phyloP scores from a whole-genome alignment of 2,113 vertebrate species.

The Melanerpes aurifrons region DNA sequence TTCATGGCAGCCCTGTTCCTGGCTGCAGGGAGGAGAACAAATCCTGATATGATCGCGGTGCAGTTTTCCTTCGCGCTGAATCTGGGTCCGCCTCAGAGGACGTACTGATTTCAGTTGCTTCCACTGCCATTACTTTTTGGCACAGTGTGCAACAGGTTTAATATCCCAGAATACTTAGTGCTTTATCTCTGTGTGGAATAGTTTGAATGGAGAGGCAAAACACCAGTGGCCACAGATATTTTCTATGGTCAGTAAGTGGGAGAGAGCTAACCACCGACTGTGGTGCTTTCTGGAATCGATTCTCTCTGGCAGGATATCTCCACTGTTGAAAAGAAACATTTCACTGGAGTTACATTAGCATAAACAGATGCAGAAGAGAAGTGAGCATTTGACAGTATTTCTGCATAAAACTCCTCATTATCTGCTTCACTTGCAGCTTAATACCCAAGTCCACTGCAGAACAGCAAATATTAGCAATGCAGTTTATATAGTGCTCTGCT shows the following conservation, averaged over 20 bases:
- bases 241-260: not conserved
- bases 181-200: constrained; percentile 5
- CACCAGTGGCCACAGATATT: not conserved
- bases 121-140: not conserved
- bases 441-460: not conserved
- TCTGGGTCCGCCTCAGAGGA: not conserved
- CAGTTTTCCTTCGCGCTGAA: not conserved
- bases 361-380: not conserved
- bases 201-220: not conserved
- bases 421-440: not conserved
- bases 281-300: not conserved
- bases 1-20: not conserved
- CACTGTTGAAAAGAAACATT: not conserved
- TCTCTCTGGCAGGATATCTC: not conserved
- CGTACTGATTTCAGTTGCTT: not conserved
- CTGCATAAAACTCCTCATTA: not conserved
- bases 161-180: not conserved
- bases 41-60: not conserved
- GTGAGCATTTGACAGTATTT: not conserved
- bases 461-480: not conserved
- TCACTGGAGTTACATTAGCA: not conserved
- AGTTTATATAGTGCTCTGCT: not conserved
- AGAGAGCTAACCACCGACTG: not conserved
- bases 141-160: constrained; percentile 6
- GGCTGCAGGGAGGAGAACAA: constrained; percentile 13